Evolutionary conservation across 2,113 vertebrate species (phyloP), one percentile per base, ranked within the genome.

Genomic region (Galeopterus variegatus): DNA sequence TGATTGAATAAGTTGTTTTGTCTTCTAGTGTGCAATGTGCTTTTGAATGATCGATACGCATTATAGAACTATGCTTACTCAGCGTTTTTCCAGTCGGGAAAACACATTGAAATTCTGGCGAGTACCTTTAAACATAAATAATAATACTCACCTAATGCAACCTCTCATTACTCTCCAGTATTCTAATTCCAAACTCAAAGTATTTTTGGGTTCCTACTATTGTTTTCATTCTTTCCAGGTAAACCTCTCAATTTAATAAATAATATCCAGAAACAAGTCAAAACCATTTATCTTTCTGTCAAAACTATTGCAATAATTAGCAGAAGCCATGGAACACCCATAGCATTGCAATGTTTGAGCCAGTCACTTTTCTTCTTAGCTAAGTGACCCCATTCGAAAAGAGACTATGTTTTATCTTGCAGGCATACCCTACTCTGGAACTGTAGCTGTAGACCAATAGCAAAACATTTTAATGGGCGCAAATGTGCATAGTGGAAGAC

Each of bases 61-160:
- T 98, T 98, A 98, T 93, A 86, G 92, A 90, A 93, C 90, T 97
- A 24, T 84, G 98, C 95, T 98, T 98, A 98, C 90, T 98, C 98
- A 98, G 97, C 97, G 81, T 97, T 98, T 97, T 98, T 81, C 79
- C 88, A 97, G 94, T 76, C 88, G 95, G 95, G 41, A 80, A 94
- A 98, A 97, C 45, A 72, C 56, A 98, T 96, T 93, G 96, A 97
- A 95, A 97, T 95, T 93, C 88, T 96, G 85, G 41, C 3, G 12
- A 87, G 81, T 67, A 89, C 75, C 91, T 95, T 98, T 81, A 91
- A 94, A 75, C 60, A 97, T 70, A 92, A 92, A 97, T 79, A 96
- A 93, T 77, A 92, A 85, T 69, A 93, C 41, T 86, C 24, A 94
- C 24, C 62, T 86, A 79, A 54, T 52, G 58, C 19, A 96, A 85